Conservation (phyloP, 1,140 invertebrate genomes). For the Grapholita molesta region DNA sequence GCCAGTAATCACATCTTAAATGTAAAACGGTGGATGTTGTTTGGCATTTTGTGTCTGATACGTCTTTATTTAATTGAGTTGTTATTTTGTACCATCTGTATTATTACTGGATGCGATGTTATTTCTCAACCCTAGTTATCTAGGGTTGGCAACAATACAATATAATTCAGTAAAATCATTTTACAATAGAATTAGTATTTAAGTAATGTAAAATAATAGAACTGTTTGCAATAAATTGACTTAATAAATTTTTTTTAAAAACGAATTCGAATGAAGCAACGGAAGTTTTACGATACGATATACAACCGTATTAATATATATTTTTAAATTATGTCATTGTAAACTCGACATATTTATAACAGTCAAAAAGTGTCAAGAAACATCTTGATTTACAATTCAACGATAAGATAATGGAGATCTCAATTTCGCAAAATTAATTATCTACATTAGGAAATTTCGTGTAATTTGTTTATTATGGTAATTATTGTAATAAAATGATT, state of each 20-base stretch:
- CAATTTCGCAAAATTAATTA: background rate
- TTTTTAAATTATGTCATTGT: background rate
- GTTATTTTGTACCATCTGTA: background rate
- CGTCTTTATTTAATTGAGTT: background rate
- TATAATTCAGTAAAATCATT: no score
- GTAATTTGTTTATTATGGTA: background rate
- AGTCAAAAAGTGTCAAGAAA: background rate
- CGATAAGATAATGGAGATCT: background rate
- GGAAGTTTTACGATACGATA: no score
- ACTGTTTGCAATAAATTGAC: no score
- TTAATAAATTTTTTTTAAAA: no score
- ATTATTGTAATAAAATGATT: background rate
- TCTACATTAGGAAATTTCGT: background rate
- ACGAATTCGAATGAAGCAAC: no score
- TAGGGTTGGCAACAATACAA: background rate
- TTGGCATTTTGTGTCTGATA: background rate
- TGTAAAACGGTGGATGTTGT: background rate
- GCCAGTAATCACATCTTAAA: background rate
- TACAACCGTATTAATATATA: background rate
- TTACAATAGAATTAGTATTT: no score
- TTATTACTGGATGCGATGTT: background rate
- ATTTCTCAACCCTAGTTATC: background rate
- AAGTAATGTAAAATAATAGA: no score
- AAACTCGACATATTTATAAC: background rate
- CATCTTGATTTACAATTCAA: background rate